These are phyloP conservation scores for Dilophus febrilis DNA, from an alignment of 2,888 invertebrate genomes.

Conservation along the genomic window DNA sequence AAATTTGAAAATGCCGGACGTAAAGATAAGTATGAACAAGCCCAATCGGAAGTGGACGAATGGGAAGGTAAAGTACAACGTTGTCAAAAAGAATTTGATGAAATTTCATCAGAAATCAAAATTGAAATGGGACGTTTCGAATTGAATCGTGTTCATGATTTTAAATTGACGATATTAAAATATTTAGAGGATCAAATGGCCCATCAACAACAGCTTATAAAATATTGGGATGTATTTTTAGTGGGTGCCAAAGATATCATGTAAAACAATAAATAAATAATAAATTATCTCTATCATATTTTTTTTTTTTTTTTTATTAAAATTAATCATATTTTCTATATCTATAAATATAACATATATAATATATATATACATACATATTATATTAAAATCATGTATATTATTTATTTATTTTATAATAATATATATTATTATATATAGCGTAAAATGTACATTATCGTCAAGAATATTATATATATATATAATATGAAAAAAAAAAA, in stretches of 20 bases:
- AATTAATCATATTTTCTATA: no score
- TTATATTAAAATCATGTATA: no score
- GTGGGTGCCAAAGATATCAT: conserved; percentile 89
- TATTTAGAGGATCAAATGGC: conserved; percentile 89
- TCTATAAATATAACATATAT: no score
- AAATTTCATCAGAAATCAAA: conserved; percentile 84
- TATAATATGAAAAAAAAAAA: no score
- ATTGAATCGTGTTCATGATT: conserved; percentile 69
- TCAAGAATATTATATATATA: no score
- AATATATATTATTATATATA: no score
- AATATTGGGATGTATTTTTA: conserved; percentile 91
- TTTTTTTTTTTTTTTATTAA: no score
- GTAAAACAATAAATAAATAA: conserved; percentile 28
- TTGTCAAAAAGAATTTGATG: conserved; percentile 90
- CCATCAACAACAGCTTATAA: conserved; percentile 85
- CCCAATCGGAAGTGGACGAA: conserved; percentile 84
- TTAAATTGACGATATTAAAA: conserved; percentile 73
- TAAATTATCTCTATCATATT: no score
- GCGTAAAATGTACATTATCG: no score
- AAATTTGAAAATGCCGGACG: conserved; percentile 81
- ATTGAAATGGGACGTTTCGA: conserved; percentile 90
- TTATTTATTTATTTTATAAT: no score
- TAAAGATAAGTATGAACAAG: conserved; percentile 75
- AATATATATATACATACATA: no score
- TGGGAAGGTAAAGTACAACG: conserved; percentile 96